Conservation (phyloP, 1,140 invertebrate genomes). For the Lanistes nyassanus region DNA sequence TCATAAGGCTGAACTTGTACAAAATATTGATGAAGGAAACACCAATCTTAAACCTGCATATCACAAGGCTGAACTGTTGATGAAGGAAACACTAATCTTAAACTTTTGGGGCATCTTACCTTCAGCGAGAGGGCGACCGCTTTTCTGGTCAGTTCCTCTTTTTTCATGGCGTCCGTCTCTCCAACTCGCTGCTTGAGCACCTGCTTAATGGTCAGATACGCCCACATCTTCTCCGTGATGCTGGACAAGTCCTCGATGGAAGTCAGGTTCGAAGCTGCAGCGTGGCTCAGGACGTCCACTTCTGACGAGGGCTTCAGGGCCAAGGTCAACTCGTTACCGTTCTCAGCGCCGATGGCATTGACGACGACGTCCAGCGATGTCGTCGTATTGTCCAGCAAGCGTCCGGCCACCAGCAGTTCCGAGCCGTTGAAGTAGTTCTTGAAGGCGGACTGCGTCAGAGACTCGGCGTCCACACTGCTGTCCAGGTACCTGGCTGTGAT, state of each 20-base stretch:
- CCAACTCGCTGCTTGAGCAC: conserved; percentile 68
- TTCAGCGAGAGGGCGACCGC: conserved; percentile 47
- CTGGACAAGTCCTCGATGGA: conserved; percentile 31
- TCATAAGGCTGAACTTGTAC: too few species aligned
- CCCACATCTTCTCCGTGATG: conserved; percentile 76
- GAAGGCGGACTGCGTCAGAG: conserved; percentile 50
- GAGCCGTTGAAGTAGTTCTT: conserved; percentile 55
- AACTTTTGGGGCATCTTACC: too few species aligned
- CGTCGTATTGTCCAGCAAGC: conserved; percentile 34
- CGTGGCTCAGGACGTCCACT: conserved; percentile 8
- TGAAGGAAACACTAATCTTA: too few species aligned
- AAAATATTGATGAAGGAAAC: too few species aligned
- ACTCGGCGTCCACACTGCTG: conserved; percentile 43
- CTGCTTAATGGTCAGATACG: conserved; percentile 76
- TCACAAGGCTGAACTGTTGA: too few species aligned
- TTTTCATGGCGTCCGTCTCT: conserved; percentile 29
- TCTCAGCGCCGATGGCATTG: conserved; percentile 21
- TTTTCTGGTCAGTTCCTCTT: conserved; percentile 30
- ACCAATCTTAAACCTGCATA: too few species aligned
- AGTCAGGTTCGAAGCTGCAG: conserved; percentile 24
- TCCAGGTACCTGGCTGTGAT: conserved; percentile 75
- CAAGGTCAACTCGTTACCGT: conserved; percentile 33
- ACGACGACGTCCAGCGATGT: conserved; percentile 25
- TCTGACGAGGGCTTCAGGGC: conserved; percentile 71
- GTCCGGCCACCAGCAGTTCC: conserved; percentile 54